These are phyloP conservation scores for Campylorhamphus procurvoides DNA, from an alignment of 2,113 vertebrate genomes.

Conservation along the genomic window DNA sequence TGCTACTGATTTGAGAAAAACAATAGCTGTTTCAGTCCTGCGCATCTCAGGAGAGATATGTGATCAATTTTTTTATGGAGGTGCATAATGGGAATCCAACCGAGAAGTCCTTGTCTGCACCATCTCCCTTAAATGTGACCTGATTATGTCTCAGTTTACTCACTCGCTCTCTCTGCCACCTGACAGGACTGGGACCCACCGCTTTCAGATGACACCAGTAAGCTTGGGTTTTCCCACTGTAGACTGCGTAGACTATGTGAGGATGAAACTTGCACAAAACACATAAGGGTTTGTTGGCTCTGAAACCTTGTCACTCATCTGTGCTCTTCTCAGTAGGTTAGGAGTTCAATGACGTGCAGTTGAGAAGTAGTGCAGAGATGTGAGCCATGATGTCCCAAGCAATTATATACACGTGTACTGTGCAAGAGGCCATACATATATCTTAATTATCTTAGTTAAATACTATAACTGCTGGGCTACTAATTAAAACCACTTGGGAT, in stretches of 20 bases:
- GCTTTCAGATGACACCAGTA: neutral
- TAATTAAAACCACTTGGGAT: neutral
- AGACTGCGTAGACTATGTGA: neutral
- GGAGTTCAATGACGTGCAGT: accelerated
- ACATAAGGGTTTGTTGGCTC: neutral
- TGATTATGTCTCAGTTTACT: neutral
- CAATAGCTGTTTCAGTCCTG: neutral
- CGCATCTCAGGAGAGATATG: neutral
- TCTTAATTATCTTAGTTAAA: neutral
- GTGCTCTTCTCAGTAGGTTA: neutral
- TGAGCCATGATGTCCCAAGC: neutral
- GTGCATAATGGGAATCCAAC: neutral
- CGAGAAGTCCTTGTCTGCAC: neutral
- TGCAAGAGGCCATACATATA: accelerated
- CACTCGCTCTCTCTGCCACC: accelerated
- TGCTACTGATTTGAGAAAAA: neutral
- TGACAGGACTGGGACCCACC: neutral
- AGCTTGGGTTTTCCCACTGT: neutral
- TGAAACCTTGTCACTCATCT: neutral
- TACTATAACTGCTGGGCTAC: neutral
- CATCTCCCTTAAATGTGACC: neutral
- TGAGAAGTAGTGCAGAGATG: neutral
- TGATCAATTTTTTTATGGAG: neutral
- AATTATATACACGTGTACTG: accelerated
- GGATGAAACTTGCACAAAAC: neutral